Base-by-base conservation (phyloP, 2,888 invertebrate species). In the Nomada ruficornis region DNA sequence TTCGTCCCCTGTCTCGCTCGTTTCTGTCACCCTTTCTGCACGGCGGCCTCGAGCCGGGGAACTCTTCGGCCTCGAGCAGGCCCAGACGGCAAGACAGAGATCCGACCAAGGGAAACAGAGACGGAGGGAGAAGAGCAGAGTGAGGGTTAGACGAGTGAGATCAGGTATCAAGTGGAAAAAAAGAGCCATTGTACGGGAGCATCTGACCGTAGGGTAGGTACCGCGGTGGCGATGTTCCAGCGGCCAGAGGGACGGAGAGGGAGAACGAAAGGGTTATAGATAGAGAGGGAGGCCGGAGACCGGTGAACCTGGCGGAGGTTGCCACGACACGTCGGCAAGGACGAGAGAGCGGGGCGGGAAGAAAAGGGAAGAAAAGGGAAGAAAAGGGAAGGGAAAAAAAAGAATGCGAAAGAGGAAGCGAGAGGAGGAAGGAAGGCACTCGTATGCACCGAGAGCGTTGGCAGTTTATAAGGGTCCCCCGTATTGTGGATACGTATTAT, bases 171-270 rank as follows among this genome's bases (percentile, higher is more conserved):
- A 90, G 90, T 89, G 90, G 89, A 91, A 91, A 89, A 88, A 89
- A 88, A 85, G 84, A 84, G 82, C 90, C 89, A 92, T 94, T 94
- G 93, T 94, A 90, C 89, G 90, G 91, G 90, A 92, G 93, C 93
- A 94, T 94, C 94, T 94, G 94, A 94, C 94, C 94, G 93, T 94
- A 90, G 93, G 93, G 91, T 91, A 87, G 89, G 86, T 85, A 89
- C 84, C 87, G 83, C 81, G 73, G 76, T 74, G 83, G 79, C 73
- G 86, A 80, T 80, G 87, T 84, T 83, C 80, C 13, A 81, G 67
- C 76, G 77, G 63, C 57, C 50, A 57, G 80, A 82, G 71, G 44
- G 77, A 26, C 26, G 2, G 26, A 80, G 68, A 63, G 65, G 44
- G 29, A 29, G 65, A 68, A 52, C 55, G 63, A 73, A 52, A 76